Base-by-base conservation (phyloP, 2,797 vertebrate genomes). In the Benthosema pterotum region DNA sequence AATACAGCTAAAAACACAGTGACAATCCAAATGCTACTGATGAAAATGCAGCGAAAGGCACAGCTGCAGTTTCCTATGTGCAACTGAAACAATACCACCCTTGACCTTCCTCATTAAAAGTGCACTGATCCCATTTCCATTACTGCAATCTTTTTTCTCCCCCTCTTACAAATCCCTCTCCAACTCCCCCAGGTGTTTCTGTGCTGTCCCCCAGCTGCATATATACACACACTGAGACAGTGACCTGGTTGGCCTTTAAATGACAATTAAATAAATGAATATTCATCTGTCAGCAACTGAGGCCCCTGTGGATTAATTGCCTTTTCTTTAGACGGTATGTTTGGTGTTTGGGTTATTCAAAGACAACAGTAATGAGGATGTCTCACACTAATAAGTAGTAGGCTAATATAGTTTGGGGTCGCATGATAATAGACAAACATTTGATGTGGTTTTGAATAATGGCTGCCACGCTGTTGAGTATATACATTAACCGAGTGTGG, bases 241-340 rank as follows among this genome's bases (percentile, higher is more conserved):
- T 72, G 58, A 62, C 47, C 46, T 25, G 57, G 61, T 71, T 19
- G 58, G 52, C 45, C 73, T 75, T 38, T 85, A 82, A 86, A 86
- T 87, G 78, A 82, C 87, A 85, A 85, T 84, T 85, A 79, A 74
- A 69, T 69, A 75, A 87, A 90, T 88, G 78, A 83, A 86, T 75
- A 86, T 80, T 81, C 74, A 87, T 84, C 80, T 71, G 67, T 67
- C 65, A 85, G 91, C 87, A 86, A 75, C 52, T 42, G 18, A 45
- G n/a, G 57, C 60, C 79, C 79, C 82, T 71, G 66, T 54, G 75
- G 77, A 77, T n/a, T n/a, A 67, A 81, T 60, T 60, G 46, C 57
- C 61, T 49, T 82, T 79, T 78, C 71, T 81, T 77, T n/a, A n/a
- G n/a, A 75, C 53, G 28, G 51, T 22, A 22, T 52, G 18, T n/a